Percentiles rank a stretch among this genome's conserved stretches.
These are phyloP conservation scores for Drosophila athabasca DNA, from an alignment of 1,140 invertebrate genomes.

Conservation along the genomic window DNA sequence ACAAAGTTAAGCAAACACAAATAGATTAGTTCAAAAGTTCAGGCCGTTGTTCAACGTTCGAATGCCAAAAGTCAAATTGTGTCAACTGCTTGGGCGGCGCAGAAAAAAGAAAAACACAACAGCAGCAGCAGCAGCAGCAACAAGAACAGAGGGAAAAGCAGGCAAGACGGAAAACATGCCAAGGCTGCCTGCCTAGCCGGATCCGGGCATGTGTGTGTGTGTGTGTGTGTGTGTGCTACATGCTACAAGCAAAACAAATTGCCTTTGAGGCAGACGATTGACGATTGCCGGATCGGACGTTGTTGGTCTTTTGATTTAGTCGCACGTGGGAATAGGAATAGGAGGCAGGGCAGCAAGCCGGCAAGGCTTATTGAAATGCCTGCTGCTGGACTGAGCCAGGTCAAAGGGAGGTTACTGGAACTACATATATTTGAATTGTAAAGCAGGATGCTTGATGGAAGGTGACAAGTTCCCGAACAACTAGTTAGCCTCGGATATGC, in stretches of 20 bases:
- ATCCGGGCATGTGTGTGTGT: constrained; percentile 10
- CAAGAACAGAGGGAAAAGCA: not conserved
- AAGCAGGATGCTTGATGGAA: constrained; percentile 12
- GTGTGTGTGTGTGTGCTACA: constrained; percentile 29
- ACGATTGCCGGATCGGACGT: constrained; percentile 39
- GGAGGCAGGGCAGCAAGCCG: too few species aligned
- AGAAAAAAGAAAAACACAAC: constrained; percentile 23
- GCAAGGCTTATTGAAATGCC: constrained; percentile 48
- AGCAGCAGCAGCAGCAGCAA: not conserved
- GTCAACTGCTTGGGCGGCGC: constrained; percentile 57
- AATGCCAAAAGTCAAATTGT: constrained; percentile 74
- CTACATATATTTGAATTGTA: constrained; percentile 40
- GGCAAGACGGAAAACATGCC: constrained; percentile 14
- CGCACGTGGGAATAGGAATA: not conserved
- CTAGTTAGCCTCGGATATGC: not conserved
- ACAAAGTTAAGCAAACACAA: constrained; percentile 77
- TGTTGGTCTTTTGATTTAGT: constrained; percentile 22
- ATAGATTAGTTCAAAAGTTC: constrained; percentile 80
- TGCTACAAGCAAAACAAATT: constrained; percentile 70
- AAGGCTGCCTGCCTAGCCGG: constrained; percentile 32
- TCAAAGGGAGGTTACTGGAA: constrained; percentile 22
- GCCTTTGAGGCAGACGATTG: constrained; percentile 56
- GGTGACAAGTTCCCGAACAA: constrained; percentile 18
- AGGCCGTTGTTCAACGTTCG: constrained; percentile 37
- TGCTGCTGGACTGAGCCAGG: constrained; percentile 9